Conservation (phyloP, 2,888 invertebrate genomes). For the Drosophila paracracens region DNA sequence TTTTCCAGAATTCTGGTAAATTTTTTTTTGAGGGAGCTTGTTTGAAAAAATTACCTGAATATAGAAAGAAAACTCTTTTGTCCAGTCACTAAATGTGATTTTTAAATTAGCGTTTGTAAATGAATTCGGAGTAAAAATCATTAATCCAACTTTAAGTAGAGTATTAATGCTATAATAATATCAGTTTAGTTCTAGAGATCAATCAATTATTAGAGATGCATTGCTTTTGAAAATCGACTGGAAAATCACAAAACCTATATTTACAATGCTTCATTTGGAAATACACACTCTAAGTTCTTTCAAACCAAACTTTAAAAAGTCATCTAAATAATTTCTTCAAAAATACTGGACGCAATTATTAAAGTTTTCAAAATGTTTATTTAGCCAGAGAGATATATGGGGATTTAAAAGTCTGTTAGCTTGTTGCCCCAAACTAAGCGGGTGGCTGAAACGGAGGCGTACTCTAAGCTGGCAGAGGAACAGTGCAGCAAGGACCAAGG, state of each 20-base stretch:
- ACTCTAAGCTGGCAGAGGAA: conserved; percentile 17
- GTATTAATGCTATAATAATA: background rate
- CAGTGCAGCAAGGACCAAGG: conserved; percentile 27
- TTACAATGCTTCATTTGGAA: background rate
- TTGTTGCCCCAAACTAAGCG: conserved; percentile 2
- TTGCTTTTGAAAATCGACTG: background rate
- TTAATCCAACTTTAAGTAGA: background rate
- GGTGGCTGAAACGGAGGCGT: background rate
- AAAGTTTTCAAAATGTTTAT: conserved; percentile 31
- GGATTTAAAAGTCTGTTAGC: conserved; percentile 23
- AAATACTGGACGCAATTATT: conserved; percentile 18
- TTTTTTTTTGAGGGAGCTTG: background rate
- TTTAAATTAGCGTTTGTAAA: background rate
- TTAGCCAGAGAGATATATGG: conserved; percentile 12
- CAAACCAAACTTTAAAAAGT: background rate
- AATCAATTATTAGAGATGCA: background rate
- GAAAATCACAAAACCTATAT: background rate
- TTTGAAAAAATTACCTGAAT: background rate
- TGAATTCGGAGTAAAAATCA: background rate
- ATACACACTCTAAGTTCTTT: background rate
- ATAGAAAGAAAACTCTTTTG: background rate
- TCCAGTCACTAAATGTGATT: background rate
- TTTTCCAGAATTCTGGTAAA: background rate
- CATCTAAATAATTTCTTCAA: conserved; percentile 28
- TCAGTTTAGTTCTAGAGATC: background rate